Evolutionary conservation across 2,113 vertebrate genomes (phyloP).

Genomic region (Ranitomeya variabilis): DNA sequence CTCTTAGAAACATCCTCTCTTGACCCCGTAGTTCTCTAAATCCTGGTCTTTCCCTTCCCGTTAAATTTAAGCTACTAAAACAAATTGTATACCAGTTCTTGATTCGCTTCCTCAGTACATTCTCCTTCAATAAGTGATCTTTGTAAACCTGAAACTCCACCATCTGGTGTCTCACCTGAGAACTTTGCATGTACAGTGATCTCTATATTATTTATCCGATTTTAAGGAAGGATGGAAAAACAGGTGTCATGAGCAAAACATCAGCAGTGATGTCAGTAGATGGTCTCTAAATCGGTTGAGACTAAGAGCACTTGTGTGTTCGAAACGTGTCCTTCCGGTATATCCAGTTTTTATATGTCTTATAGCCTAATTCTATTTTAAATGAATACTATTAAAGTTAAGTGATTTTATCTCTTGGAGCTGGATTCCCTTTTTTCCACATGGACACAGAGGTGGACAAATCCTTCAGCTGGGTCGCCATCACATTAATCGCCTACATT

Average conservation of each 20-base stretch:
- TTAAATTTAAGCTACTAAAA: constrained; percentile 28
- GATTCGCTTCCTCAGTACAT: constrained; percentile 24
- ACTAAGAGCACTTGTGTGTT: too few species aligned
- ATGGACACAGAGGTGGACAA: too few species aligned
- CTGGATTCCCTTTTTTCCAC: too few species aligned
- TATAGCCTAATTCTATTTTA: too few species aligned
- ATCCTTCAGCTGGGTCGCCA: too few species aligned
- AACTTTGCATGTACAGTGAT: not conserved
- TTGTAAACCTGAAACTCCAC: constrained; percentile 2
- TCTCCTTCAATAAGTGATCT: not conserved
- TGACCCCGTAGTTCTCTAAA: constrained; percentile 25
- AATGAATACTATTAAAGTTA: too few species aligned
- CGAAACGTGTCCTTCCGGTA: too few species aligned
- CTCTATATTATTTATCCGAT: not conserved
- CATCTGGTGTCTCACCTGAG: constrained; percentile 22
- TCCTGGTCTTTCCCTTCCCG: not conserved
- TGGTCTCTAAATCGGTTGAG: too few species aligned
- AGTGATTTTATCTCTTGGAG: too few species aligned
- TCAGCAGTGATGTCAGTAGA: not conserved
- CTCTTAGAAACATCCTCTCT: constrained; percentile 25
- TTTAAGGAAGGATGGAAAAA: not conserved
- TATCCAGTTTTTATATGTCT: too few species aligned
- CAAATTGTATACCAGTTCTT: constrained; percentile 31
- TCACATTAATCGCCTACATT: too few species aligned
- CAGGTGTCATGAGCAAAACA: not conserved